phyloP scores from a whole-genome alignment of 2,888 invertebrate species.

The Drosophila melanosoma region DNA sequence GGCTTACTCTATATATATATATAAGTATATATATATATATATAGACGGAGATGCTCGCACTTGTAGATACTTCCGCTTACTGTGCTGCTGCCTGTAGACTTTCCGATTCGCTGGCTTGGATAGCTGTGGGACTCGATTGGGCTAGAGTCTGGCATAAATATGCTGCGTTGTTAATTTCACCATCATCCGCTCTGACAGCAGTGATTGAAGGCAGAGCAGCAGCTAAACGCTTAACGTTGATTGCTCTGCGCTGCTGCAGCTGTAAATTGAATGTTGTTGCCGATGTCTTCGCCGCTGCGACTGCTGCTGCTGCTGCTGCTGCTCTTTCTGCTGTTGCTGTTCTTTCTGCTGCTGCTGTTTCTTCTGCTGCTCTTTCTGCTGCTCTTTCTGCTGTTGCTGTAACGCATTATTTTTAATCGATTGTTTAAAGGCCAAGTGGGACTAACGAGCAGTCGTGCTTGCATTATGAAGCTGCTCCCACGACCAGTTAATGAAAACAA shows the following conservation, averaged over 20 bases:
- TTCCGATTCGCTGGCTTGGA: slow-evolving; percentile 16
- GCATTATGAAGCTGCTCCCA: slow-evolving; percentile 51
- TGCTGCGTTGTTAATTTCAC: slow-evolving; percentile 63
- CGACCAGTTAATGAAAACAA: slow-evolving; percentile 80
- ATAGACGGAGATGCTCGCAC: not conserved
- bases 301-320: not conserved
- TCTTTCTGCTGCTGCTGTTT: too few relatives aligned
- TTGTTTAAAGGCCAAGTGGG: slow-evolving; percentile 71
- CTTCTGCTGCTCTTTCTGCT: not conserved
- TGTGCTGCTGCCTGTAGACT: slow-evolving; percentile 14
- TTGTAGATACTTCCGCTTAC: not conserved
- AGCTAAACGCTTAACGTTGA: slow-evolving; percentile 73
- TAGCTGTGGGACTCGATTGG: slow-evolving; percentile 10
- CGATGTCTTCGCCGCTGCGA: not conserved
- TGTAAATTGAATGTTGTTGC: slow-evolving; percentile 63
- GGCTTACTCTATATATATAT: slow-evolving; percentile 3
- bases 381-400: not conserved
- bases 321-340: not conserved
- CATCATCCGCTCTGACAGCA: slow-evolving; percentile 42
- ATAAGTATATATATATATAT: not conserved
- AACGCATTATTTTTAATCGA: slow-evolving; percentile 72
- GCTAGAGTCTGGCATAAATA: slow-evolving; percentile 26
- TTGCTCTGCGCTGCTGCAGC: slow-evolving; percentile 61
- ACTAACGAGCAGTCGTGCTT: slow-evolving; percentile 67
- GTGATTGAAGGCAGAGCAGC: slow-evolving; percentile 46